A percentile compares a stretch with the other conserved stretches of the same genome.
Evolutionary conservation across 2,888 invertebrate genomes (phyloP).

Genomic region (Podotricha telesiphe): DNA sequence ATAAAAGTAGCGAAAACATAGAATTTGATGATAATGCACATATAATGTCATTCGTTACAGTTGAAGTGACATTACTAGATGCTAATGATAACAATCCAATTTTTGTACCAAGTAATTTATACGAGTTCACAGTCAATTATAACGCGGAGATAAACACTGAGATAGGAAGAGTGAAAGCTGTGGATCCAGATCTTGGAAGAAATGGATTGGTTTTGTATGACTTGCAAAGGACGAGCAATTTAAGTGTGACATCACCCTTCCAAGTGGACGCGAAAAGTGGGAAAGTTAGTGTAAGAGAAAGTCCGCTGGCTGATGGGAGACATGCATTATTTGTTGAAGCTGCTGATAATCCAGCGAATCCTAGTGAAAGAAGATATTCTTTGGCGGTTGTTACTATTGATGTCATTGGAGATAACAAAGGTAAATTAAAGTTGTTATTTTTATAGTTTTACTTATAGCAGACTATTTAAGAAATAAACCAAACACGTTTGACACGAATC

Average conservation of each 20-base stretch:
- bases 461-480: too few species aligned
- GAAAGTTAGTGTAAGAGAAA: slow-evolving; percentile 85
- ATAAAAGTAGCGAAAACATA: slow-evolving; percentile 73
- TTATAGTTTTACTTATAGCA: neutral
- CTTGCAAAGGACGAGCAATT: slow-evolving; percentile 87
- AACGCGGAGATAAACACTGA: slow-evolving; percentile 87
- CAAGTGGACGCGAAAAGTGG: slow-evolving; percentile 89
- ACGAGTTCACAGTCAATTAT: slow-evolving; percentile 89
- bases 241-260: slow-evolving; percentile 87
- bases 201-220: slow-evolving; percentile 89
- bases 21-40: slow-evolving; percentile 72
- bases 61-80: slow-evolving; percentile 92
- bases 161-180: slow-evolving; percentile 91
- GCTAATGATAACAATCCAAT: slow-evolving; percentile 96
- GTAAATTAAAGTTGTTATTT: slow-evolving; percentile 52
- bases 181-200: slow-evolving; percentile 91
- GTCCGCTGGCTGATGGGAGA: slow-evolving; percentile 87
- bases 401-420: slow-evolving; percentile 83
- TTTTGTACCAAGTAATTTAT: slow-evolving; percentile 92
- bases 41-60: slow-evolving; percentile 85
- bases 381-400: slow-evolving; percentile 93
- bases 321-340: slow-evolving; percentile 93
- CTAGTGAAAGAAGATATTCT: slow-evolving; percentile 91
- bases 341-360: slow-evolving; percentile 91
- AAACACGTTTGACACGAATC: neutral